These are phyloP conservation scores for Rhinella marina DNA, from an alignment of 2,797 vertebrate species.

Conservation along the genomic window DNA sequence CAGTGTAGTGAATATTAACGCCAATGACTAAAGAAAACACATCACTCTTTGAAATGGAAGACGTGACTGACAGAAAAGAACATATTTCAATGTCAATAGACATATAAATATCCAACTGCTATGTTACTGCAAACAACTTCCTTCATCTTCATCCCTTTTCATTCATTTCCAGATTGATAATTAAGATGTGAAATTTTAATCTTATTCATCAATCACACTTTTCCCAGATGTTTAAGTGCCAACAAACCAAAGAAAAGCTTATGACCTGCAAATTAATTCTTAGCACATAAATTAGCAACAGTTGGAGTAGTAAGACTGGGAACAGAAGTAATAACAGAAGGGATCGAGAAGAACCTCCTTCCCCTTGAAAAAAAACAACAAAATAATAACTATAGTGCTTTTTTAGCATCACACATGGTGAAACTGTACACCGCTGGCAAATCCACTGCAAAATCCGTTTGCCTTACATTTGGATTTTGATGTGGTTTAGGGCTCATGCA, in stretches of 20 bases:
- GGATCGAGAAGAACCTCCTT: not conserved
- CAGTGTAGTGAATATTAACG: conserved; percentile 36
- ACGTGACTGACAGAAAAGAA: conserved; percentile 32
- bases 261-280: not conserved
- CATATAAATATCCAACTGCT: conserved; percentile 13
- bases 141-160: conserved; percentile 16
- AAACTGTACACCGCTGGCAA: too few species aligned
- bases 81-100: conserved; percentile 24
- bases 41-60: conserved; percentile 19
- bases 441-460: too few species aligned
- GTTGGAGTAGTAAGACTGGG: not conserved
- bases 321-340: not conserved
- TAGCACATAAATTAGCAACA: conserved; percentile 7
- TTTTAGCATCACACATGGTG: too few species aligned
- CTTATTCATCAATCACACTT: conserved; percentile 14
- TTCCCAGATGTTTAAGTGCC: conserved; percentile 31
- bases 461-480: too few species aligned
- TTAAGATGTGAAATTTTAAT: conserved; percentile 16
- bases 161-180: conserved; percentile 33
- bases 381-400: not conserved
- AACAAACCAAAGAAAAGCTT: conserved; percentile 16
- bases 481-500: too few species aligned
- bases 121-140: not conserved
- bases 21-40: conserved; percentile 40
- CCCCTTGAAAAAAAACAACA: not conserved